phyloP scores from a whole-genome alignment of 2,888 invertebrate genomes.

The Cecidostiba fungosa region DNA sequence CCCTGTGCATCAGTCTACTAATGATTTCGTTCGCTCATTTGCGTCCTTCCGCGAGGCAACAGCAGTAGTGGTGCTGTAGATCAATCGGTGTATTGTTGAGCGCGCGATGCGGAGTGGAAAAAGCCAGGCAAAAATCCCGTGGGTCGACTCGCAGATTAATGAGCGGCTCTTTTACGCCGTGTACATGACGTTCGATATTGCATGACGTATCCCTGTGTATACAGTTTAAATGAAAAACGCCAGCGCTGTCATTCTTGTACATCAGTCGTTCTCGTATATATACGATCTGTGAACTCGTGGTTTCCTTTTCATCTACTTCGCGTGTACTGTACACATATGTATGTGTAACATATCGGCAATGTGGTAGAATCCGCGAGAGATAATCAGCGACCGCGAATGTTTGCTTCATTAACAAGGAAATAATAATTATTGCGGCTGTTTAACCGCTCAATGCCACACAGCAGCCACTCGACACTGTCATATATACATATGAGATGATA shows the following conservation, averaged over 20 bases:
- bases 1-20: background rate
- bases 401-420: conserved; percentile 10
- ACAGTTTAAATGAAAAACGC: background rate
- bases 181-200: background rate
- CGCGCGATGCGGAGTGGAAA: background rate
- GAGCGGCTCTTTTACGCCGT: conserved; percentile 1
- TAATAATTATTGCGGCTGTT: conserved; percentile 12
- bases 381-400: background rate
- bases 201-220: background rate
- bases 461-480: background rate
- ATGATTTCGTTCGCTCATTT: background rate
- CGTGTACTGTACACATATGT: background rate
- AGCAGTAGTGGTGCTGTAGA: background rate
- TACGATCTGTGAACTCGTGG: background rate
- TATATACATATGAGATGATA: background rate
- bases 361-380: background rate
- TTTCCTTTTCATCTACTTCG: background rate
- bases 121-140: background rate
- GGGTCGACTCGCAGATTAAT: background rate
- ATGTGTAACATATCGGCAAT: background rate
- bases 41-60: background rate
- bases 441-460: too few species aligned
- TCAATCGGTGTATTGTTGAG: background rate
- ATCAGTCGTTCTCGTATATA: background rate
- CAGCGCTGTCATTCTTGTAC: background rate